Evolutionary conservation across 2,888 invertebrate genomes (phyloP), one percentile per base, ranked within the genome.

Genomic region (Agonopterix arenella): DNA sequence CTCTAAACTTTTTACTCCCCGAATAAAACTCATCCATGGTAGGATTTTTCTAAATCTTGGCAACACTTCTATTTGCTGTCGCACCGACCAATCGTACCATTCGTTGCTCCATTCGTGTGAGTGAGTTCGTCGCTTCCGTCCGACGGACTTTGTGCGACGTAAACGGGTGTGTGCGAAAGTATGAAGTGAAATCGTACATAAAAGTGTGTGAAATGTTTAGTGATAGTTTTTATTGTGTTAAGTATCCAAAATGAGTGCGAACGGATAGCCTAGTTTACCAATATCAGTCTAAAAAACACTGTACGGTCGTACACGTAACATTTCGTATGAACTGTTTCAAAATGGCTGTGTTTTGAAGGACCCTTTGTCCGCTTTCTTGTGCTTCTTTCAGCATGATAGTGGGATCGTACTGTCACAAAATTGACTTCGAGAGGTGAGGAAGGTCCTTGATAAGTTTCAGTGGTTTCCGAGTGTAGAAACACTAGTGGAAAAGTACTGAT

Each of bases 321-420:
- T 85, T 86, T 80, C 68, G 54, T 82, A 76, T 58, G 80, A 76
- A 86, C 86, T 69, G 86, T 89, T 90, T 89, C 93, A 93, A 93
- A 91, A 93, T 93, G 93, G 92, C 92, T 92, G 93, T 91, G 90
- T 91, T 91, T 91, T 92, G 91, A 92, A 90, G 90, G 90, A 90
- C 90, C 88, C 90, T 91, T 91, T 91, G 89, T 90, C 86, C 91
- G 82, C 84, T 90, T 91, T 91, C 90, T 81, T 84, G 70, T 79
- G 77, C 90, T 90, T 90, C 88, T 91, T 90, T 89, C 92, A 93
- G 90, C 90, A 93, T 93, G 92, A 90, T 90, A 92, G 90, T 91
- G 90, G 90, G 88, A 90, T 91, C 90, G 81, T 89, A 91, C 90
- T 85, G 82, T 84, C 89, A 90, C 81, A 90, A 90, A 83, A 78